Base-by-base conservation (phyloP, 1,140 invertebrate genomes). In the Caenorhabditis remanei region DNA sequence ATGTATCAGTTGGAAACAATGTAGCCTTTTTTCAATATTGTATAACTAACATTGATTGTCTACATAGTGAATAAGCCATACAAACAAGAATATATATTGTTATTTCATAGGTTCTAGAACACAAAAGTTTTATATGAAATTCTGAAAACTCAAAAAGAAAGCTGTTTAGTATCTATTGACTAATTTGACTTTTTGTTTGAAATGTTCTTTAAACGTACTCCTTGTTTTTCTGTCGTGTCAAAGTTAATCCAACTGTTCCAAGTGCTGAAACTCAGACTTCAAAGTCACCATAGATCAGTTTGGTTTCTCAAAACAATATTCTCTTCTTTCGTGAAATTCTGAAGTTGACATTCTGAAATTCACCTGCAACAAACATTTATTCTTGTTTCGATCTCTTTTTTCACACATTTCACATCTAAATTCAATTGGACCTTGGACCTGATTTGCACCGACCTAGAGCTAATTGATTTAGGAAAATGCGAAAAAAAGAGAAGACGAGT, bases 401-500 rank as follows among this genome's bases (percentile, higher is more conserved):
- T 50, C 4, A 4, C 7, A 19, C 21, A 21, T 16, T 4, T 79
- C 53, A 53, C 11, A 14, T 50, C 21, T 9, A 50, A 79, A 79
- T 50, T 48, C 46, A 21, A 50, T 50, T 79, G 46, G 21, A 50
- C 40, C 46, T 21, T 79, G 71, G n/a, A 79, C 46, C 71, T 79
- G 71, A 79, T 79, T 79, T 79, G 71, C 43, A 79, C 71, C 19
- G 46, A 50, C n/a, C 21, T 24, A 50, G 11, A 50, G 46, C 71
- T 79, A 79, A 79, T 79, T 46, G 53, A 32, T 50, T 50, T 79
- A 79, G 21, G 13, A 50, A 53, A 79, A 79, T 50, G 7, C 1
- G 61, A 24, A 48, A 50, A 79, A 79, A 79, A 79, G n/a, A 53
- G 11, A 46, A 16, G 61, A 63, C 61, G 61, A 79, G 71, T 79